Conservation (phyloP, 2,888 invertebrate species). For the Lochmaea capreae region DNA sequence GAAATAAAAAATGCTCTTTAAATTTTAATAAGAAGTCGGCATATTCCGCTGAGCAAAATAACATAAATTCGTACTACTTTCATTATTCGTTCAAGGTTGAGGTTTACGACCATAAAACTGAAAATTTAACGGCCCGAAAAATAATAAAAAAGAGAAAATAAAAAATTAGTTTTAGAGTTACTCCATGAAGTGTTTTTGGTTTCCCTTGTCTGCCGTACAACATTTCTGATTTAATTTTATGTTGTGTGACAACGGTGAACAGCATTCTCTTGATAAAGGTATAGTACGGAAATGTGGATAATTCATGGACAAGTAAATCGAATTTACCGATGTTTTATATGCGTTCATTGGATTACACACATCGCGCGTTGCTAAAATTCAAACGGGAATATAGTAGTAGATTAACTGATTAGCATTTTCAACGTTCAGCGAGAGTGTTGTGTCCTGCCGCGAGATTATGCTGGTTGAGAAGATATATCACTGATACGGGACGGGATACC, state of each 20-base stretch:
- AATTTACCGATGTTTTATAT: slow-evolving; percentile 38
- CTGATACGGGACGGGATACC: slow-evolving; percentile 1
- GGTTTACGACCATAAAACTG: not conserved
- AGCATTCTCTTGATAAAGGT: slow-evolving; percentile 22
- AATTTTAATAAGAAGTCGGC: too few species aligned
- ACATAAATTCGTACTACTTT: not conserved
- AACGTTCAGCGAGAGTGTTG: slow-evolving; percentile 15
- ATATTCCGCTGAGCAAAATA: too few species aligned
- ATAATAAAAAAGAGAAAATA: not conserved
- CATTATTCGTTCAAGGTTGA: not conserved
- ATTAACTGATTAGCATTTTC: slow-evolving; percentile 36
- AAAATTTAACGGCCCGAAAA: not conserved
- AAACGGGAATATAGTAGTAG: slow-evolving; percentile 37
- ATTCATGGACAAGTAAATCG: slow-evolving; percentile 37
- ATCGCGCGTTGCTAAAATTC: slow-evolving; percentile 37
- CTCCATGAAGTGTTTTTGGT: not conserved
- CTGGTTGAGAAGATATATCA: slow-evolving; percentile 11
- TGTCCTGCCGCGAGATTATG: slow-evolving; percentile 15
- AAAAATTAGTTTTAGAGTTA: not conserved
- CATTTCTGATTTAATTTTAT: slow-evolving; percentile 15
- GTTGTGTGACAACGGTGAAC: slow-evolving; percentile 26
- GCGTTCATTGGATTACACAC: slow-evolving; percentile 41
- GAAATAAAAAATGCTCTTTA: too few species aligned
- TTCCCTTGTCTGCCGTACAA: not conserved
- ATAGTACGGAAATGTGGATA: slow-evolving; percentile 27